phyloP scores from a whole-genome alignment of 2,888 invertebrate species.

The Emmelina monodactyla region DNA sequence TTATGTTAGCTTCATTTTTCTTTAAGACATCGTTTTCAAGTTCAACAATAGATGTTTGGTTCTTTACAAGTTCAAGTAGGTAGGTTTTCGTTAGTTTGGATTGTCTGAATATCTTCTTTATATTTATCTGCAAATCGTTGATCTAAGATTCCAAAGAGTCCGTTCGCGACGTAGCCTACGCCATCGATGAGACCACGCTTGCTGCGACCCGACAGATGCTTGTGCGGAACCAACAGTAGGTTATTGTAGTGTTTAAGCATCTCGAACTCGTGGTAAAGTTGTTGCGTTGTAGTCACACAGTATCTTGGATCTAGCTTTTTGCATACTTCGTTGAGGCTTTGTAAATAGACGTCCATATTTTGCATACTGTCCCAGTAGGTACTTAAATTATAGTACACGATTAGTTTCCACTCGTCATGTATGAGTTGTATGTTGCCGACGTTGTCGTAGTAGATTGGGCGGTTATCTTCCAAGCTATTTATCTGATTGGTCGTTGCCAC shows the following conservation, averaged over 20 bases:
- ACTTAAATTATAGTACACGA: too few relatives aligned
- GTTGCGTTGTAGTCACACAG: constrained; percentile 6
- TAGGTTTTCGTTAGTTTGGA: constrained; percentile 9
- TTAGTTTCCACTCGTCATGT: too few relatives aligned
- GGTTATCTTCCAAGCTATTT: too few relatives aligned
- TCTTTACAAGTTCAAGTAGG: constrained; percentile 7
- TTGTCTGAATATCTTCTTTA: constrained; percentile 7
- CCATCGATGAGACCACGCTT: constrained; percentile 9
- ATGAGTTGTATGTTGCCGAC: too few relatives aligned
- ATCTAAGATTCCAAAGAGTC: constrained; percentile 11
- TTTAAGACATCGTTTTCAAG: constrained; percentile 10
- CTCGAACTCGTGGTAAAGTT: constrained; percentile 8
- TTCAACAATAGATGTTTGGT: constrained; percentile 11
- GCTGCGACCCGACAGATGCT: constrained; percentile 5
- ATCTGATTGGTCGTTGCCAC: too few relatives aligned
- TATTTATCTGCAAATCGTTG: constrained; percentile 11
- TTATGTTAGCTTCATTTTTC: constrained; percentile 2
- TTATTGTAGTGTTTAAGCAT: constrained; percentile 7
- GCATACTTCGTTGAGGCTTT: too few relatives aligned
- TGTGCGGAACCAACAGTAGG: constrained; percentile 7
- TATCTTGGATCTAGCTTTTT: constrained; percentile 6
- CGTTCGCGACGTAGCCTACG: constrained; percentile 8
- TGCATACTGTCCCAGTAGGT: too few relatives aligned
- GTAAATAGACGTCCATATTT: too few relatives aligned
- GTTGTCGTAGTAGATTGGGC: too few relatives aligned